Evolutionary conservation across 2,797 vertebrate species (phyloP).

Genomic region (Caiman crocodilus): DNA sequence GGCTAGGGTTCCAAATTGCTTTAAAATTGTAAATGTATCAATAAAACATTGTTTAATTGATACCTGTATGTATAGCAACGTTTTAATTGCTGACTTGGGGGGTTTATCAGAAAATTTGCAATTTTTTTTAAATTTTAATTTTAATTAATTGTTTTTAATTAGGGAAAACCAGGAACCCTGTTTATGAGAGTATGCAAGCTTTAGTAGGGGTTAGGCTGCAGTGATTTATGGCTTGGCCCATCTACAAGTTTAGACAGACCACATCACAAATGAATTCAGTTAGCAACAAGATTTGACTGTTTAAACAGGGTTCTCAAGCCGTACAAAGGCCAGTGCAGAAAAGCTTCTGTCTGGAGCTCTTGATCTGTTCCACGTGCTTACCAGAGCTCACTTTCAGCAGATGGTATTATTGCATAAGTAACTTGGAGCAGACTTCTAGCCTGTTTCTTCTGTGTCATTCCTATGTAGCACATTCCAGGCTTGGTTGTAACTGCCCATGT

Average conservation of each 20-base stretch:
- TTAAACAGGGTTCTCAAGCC: not conserved
- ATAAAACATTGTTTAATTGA: too few species aligned
- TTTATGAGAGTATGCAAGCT: not conserved
- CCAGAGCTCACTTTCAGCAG: not conserved
- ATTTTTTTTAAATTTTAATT: too few species aligned
- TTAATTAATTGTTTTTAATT: too few species aligned
- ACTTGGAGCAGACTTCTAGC: too few species aligned
- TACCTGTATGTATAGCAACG: too few species aligned
- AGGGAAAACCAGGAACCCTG: too few species aligned
- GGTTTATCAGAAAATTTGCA: too few species aligned
- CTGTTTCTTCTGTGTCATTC: not conserved
- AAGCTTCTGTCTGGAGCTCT: not conserved
- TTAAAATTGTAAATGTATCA: too few species aligned
- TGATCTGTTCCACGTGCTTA: not conserved
- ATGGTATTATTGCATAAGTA: not conserved
- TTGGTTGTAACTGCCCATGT: not conserved
- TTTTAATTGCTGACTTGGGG: too few species aligned
- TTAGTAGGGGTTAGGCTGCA: not conserved
- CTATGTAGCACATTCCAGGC: rapidly evolving
- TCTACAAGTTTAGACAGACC: not conserved
- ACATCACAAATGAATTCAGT: not conserved
- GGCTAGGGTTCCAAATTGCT: too few species aligned
- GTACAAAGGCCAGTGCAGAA: not conserved
- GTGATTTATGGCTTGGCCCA: not conserved
- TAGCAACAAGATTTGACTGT: not conserved